A percentile compares a stretch with the other conserved stretches of the same genome.
Conservation (phyloP, 2,797 vertebrate genomes). For the Hydrophis major region DNA sequence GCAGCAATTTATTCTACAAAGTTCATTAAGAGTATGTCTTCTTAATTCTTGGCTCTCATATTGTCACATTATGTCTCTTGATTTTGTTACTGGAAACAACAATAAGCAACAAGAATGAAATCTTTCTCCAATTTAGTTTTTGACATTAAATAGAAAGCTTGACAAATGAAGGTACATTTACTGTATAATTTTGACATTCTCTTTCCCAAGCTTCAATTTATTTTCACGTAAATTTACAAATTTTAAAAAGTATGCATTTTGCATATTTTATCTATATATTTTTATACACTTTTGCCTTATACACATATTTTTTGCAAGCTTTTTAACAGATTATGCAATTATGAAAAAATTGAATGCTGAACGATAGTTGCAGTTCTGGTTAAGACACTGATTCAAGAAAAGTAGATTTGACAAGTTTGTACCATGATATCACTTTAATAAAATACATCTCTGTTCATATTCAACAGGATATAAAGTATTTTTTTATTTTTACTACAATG, state of each 20-base stretch:
- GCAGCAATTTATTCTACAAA: too few species aligned
- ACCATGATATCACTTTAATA: neutral
- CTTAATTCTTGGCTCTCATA: neutral
- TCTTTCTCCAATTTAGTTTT: neutral
- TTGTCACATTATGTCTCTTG: neutral
- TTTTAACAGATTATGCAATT: neutral
- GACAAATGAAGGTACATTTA: neutral
- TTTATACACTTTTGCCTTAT: neutral
- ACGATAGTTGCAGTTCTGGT: neutral
- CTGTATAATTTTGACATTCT: neutral
- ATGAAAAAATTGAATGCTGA: neutral
- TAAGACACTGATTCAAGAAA: neutral
- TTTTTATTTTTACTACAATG: slow-evolving; percentile 12
- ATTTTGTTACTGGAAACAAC: neutral
- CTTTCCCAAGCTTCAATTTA: neutral
- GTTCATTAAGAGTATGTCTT: rapidly evolving
- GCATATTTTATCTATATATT: neutral
- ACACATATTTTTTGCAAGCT: neutral
- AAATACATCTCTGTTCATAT: neutral
- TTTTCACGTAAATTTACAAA: neutral
- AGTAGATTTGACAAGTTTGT: neutral
- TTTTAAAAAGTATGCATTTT: neutral
- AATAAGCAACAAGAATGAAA: neutral
- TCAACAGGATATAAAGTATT: slow-evolving; percentile 4
- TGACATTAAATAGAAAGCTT: slow-evolving; percentile 12